These are phyloP conservation scores for Theocolax elegans DNA, from an alignment of 1,140 invertebrate genomes.

Conservation along the genomic window DNA sequence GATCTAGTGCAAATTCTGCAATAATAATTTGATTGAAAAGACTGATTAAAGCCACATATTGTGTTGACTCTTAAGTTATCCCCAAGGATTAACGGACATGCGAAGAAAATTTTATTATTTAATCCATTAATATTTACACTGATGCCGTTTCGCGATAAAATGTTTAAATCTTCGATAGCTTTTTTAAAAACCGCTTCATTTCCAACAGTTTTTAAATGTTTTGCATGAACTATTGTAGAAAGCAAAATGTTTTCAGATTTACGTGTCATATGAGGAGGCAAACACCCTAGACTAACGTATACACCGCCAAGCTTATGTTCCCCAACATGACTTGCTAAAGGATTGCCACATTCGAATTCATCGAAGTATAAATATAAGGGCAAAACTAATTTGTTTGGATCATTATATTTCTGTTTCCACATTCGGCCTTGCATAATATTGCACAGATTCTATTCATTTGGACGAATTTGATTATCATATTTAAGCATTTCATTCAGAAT, in stretches of 20 bases:
- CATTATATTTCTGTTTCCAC: constrained; percentile 19
- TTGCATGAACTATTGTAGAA: constrained; percentile 27
- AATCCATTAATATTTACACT: neutral
- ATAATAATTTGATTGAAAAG: neutral
- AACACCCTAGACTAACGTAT: constrained; percentile 29
- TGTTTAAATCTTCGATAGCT: constrained; percentile 17
- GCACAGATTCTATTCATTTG: too few relatives aligned
- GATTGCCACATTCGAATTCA: constrained; percentile 43
- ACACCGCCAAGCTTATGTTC: constrained; percentile 47
- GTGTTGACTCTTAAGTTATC: constrained; percentile 12
- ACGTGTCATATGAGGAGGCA: constrained; percentile 17
- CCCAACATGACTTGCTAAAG: constrained; percentile 37
- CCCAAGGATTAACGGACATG: constrained; percentile 2
- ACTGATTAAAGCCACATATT: constrained; percentile 4
- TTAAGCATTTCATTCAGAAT: neutral
- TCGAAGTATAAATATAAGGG: constrained; percentile 39
- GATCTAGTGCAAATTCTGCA: neutral
- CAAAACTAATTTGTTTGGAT: constrained; percentile 29
- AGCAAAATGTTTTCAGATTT: constrained; percentile 35
- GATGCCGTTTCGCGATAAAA: constrained; percentile 25
- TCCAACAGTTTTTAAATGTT: constrained; percentile 37
- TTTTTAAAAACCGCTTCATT: constrained; percentile 25
- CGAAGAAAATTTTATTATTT: constrained; percentile 21
- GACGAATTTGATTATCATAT: neutral
- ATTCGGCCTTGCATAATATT: neutral